Evolutionary conservation across 2,113 vertebrate genomes (phyloP).

Genomic region (Henicopernis longicauda): DNA sequence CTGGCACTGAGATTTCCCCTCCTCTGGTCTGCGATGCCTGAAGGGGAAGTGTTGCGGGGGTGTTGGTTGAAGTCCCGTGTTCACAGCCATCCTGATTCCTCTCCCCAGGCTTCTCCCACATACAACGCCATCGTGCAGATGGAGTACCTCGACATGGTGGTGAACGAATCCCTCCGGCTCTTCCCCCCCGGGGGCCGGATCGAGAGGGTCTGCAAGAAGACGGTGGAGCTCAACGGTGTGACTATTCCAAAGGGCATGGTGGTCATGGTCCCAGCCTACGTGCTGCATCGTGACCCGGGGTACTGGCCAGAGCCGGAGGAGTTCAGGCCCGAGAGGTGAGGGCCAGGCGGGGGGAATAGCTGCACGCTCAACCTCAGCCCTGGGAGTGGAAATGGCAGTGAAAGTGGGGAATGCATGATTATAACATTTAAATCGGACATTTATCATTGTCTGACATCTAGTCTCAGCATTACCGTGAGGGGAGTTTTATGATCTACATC

Average conservation of each 20-base stretch:
- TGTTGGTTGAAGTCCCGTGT: neutral
- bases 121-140: conserved; percentile 76
- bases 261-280: conserved; percentile 62
- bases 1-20: neutral
- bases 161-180: conserved; percentile 78
- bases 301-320: conserved; percentile 75
- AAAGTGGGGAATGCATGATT: neutral
- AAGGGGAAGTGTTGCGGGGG: fast-evolving
- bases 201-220: conserved; percentile 81
- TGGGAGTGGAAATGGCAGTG: neutral
- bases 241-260: conserved; percentile 73
- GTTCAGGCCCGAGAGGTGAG: conserved; percentile 80
- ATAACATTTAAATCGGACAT: conserved; percentile 30
- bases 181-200: conserved; percentile 59
- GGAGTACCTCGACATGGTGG: conserved; percentile 83
- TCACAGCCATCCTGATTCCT: neutral
- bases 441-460: conserved; percentile 54
- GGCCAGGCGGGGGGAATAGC: neutral
- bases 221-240: conserved; percentile 74
- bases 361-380: neutral
- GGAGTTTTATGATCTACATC: conserved; percentile 61
- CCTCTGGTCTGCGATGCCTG: neutral
- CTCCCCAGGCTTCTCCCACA: conserved; percentile 54
- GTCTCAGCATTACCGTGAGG: conserved; percentile 18
- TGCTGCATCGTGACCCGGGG: conserved; percentile 56